phyloP scores from a whole-genome alignment of 2,113 vertebrate genomes.

The Petroica traversi region DNA sequence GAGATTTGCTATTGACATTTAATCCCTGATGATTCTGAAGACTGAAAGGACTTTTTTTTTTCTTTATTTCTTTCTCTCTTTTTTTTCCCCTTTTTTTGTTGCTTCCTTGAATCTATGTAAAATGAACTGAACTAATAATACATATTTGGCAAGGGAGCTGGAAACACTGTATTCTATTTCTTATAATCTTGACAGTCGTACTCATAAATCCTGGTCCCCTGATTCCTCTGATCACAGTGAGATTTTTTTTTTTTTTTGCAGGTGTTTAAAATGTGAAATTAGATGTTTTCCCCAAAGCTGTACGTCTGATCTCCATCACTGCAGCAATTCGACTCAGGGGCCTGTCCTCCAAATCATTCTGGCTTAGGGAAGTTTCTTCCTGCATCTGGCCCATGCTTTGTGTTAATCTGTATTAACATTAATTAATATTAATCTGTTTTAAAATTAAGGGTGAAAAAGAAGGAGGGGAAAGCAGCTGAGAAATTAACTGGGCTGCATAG shows the following conservation, averaged over 20 bases:
- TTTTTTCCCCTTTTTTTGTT: neutral
- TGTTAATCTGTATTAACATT: neutral
- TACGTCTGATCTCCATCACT: neutral
- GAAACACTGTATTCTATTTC: conserved; percentile 52
- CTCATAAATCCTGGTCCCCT: conserved; percentile 38
- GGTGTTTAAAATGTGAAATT: conserved; percentile 48
- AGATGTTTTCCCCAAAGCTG: conserved; percentile 36
- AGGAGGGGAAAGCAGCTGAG: neutral
- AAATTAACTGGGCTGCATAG: neutral
- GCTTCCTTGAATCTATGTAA: conserved; percentile 31
- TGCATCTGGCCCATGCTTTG: neutral
- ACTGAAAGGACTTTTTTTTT: neutral
- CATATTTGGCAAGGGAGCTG: conserved; percentile 21
- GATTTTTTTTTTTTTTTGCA: conserved; percentile 1
- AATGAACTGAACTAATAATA: conserved; percentile 30
- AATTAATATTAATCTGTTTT: neutral
- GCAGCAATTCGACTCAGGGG: neutral
- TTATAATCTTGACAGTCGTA: conserved; percentile 30
- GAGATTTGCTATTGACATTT: conserved; percentile 65
- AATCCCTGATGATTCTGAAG: conserved; percentile 64
- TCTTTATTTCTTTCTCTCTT: neutral
- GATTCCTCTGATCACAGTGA: conserved; percentile 10
- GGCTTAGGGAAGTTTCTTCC: neutral
- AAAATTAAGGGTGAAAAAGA: neutral
- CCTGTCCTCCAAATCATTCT: neutral